phyloP scores from a whole-genome alignment of 2,888 invertebrate species.

The Cancer borealis region DNA sequence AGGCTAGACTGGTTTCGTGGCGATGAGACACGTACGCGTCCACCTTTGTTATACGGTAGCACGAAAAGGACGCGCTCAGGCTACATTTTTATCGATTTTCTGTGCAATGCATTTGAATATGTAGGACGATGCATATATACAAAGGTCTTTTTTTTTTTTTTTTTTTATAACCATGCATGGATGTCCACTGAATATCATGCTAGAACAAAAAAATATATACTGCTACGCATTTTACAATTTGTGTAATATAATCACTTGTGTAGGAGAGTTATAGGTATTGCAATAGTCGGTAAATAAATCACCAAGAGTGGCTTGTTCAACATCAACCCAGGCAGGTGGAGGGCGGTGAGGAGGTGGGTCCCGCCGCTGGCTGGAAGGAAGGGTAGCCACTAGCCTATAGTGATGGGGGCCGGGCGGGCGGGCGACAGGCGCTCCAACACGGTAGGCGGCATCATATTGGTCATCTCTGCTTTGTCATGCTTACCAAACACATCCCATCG shows the following conservation, averaged over 20 bases:
- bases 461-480: slow-evolving; percentile 27
- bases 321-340: not conserved
- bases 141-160: not conserved
- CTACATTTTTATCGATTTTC: not conserved
- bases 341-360: slow-evolving; percentile 5
- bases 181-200: not conserved
- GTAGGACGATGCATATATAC: not conserved
- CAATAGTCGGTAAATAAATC: not conserved
- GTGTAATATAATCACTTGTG: not conserved
- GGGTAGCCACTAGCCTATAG: not conserved
- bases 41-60: not conserved
- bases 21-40: not conserved
- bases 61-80: not conserved
- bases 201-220: not conserved
- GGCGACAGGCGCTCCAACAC: not conserved
- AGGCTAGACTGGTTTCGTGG: slow-evolving; percentile 36
- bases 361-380: not conserved
- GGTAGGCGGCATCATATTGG: not conserved
- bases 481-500: slow-evolving; percentile 18
- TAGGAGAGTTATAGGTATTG: not conserved
- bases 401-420: not conserved
- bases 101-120: not conserved
- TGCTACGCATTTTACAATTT: not conserved
- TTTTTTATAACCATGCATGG: not conserved
- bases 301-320: slow-evolving; percentile 21